Percentiles rank a stretch among this genome's conserved stretches.
phyloP scores from a whole-genome alignment of 2,888 invertebrate species.

The Brenthis ino region DNA sequence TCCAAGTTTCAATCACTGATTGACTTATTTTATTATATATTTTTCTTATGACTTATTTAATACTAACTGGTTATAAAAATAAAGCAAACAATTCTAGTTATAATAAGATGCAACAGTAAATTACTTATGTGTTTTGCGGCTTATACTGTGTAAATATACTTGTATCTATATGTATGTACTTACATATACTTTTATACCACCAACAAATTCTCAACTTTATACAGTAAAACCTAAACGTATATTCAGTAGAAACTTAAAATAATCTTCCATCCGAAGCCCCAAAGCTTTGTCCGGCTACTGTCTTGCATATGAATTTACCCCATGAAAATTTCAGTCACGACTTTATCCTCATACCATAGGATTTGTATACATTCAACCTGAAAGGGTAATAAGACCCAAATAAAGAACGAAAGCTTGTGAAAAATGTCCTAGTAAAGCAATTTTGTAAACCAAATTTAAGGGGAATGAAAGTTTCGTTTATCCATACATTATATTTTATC shows the following conservation, averaged over 20 bases:
- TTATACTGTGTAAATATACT: too few relatives aligned
- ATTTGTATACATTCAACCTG: constrained; percentile 37
- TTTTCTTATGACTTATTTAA: too few relatives aligned
- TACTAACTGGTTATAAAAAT: too few relatives aligned
- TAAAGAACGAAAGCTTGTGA: constrained; percentile 21
- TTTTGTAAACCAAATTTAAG: constrained; percentile 14
- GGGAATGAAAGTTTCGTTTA: background rate
- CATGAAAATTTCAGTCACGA: constrained; percentile 28
- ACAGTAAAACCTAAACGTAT: background rate
- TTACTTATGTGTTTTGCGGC: too few relatives aligned
- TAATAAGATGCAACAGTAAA: too few relatives aligned
- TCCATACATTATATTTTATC: too few relatives aligned
- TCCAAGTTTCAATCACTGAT: too few relatives aligned
- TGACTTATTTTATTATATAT: too few relatives aligned
- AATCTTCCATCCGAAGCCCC: constrained; percentile 7
- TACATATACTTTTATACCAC: background rate
- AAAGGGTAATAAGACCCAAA: constrained; percentile 35
- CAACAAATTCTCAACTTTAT: constrained; percentile 3
- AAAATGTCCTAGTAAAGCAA: constrained; percentile 10
- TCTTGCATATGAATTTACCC: constrained; percentile 8
- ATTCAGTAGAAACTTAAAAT: constrained; percentile 13
- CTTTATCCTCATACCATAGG: constrained; percentile 31
- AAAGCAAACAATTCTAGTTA: too few relatives aligned
- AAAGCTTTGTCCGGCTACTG: constrained; percentile 17
- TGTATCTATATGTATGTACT: too few relatives aligned